Conservation (phyloP, 1,140 invertebrate genomes). For the Bombus haemorrhoidalis region DNA sequence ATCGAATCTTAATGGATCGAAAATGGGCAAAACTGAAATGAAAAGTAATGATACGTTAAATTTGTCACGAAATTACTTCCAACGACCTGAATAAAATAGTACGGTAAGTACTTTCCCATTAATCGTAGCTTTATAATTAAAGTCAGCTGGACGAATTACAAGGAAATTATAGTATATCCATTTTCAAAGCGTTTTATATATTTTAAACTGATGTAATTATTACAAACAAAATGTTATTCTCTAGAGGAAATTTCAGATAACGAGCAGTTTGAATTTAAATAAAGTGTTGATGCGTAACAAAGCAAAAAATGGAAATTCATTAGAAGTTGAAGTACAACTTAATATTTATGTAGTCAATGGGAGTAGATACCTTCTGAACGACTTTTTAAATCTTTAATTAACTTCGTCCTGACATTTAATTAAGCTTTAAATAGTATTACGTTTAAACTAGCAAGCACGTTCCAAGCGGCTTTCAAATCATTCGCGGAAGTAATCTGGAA, state of each 20-base stretch:
- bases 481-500: slow-evolving; percentile 17
- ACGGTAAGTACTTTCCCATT: neutral
- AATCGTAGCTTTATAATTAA: neutral
- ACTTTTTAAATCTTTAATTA: slow-evolving; percentile 30
- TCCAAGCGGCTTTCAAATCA: slow-evolving; percentile 18
- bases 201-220: neutral
- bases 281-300: neutral
- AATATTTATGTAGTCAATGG: slow-evolving; percentile 5
- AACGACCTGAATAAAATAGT: too few species aligned
- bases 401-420: slow-evolving; percentile 24
- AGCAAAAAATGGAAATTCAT: neutral
- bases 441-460: slow-evolving; percentile 17
- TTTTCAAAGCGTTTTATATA: neutral
- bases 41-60: too few species aligned
- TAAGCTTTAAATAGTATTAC: slow-evolving; percentile 10
- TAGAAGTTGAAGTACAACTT: neutral
- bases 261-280: neutral
- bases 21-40: too few species aligned
- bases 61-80: too few species aligned
- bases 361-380: slow-evolving; percentile 9
- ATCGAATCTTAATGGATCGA: too few species aligned
- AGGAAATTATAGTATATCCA: neutral
- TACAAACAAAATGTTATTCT: neutral
- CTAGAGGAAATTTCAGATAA: neutral
- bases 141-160: neutral